phyloP scores from a whole-genome alignment of 2,888 invertebrate species.

The Drosophila setosimentum region DNA sequence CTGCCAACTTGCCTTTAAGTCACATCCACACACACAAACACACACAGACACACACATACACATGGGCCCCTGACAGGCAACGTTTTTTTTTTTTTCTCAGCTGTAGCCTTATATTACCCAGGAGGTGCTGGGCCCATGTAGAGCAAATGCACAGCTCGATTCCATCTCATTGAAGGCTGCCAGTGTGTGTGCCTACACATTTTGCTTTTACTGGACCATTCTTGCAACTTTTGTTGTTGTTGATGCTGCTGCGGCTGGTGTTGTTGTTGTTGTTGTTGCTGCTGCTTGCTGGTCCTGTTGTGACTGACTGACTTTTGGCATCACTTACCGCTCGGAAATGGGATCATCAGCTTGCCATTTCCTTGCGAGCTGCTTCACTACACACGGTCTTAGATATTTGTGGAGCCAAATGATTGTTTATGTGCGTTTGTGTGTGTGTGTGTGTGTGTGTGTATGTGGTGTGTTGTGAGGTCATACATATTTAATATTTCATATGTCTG shows the following conservation, averaged over 20 bases:
- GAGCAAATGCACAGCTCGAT: slow-evolving; percentile 75
- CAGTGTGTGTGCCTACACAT: slow-evolving; percentile 41
- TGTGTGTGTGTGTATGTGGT: slow-evolving; percentile 15
- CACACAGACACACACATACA: slow-evolving; percentile 19
- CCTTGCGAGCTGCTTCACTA: slow-evolving; percentile 79
- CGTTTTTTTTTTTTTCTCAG: slow-evolving; percentile 21
- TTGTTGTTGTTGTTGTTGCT: slow-evolving; percentile 27
- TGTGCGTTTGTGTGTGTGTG: slow-evolving; percentile 36
- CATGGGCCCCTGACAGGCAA: slow-evolving; percentile 24
- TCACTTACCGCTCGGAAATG: slow-evolving; percentile 84
- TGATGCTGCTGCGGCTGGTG: slow-evolving; percentile 21
- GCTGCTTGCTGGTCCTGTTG: slow-evolving; percentile 34
- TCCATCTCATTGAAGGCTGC: slow-evolving; percentile 72
- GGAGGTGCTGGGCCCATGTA: slow-evolving; percentile 52
- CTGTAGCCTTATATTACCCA: slow-evolving; percentile 65
- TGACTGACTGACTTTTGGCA: slow-evolving; percentile 79
- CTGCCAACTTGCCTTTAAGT: slow-evolving; percentile 46
- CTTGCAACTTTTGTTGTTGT: slow-evolving; percentile 16
- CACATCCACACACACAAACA: slow-evolving; percentile 24
- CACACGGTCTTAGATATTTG: slow-evolving; percentile 59
- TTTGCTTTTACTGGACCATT: slow-evolving; percentile 37
- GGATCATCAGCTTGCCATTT: slow-evolving; percentile 84
- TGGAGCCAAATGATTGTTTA: slow-evolving; percentile 79
- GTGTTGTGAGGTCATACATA: slow-evolving; percentile 67
- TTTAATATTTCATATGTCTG: slow-evolving; percentile 84